Evolutionary conservation across 2,113 vertebrate species (phyloP), one percentile per base, ranked within the genome.

Genomic region (Meles meles): DNA sequence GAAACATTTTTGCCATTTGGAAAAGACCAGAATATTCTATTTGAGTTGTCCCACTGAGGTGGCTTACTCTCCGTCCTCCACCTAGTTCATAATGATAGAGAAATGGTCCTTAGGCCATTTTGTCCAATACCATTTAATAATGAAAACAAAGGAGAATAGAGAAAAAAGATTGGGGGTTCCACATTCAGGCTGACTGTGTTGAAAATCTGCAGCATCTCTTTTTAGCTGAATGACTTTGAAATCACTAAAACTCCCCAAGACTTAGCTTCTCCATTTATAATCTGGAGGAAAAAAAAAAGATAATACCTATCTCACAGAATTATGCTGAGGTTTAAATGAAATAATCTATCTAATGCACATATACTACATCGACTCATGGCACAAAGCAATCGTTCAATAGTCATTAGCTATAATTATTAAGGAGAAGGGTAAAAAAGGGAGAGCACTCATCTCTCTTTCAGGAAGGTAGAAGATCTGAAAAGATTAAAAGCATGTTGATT

Each of bases 321-420:
- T 57, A 82, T 44, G 23, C 47, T 79, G 81, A 97, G 11, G 20
- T 77, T 61, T 96, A 83, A 89, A 55, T 79, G n/a, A 72, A 93
- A 93, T 77, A 39, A 69, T 74, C 29, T 77, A 39, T 52, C 47
- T 67, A 71, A 90, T 52, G 13, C 34, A 85, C 31, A 25, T 29
- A 29, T 15, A 88, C 29, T 47, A 74, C 34, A 87, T 21, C 63
- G 20, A 83, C 47, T 87, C 31, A 18, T 61, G 34, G 13, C 37
- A 94, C 79, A 88, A 96, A 97, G 57, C 85, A 85, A 90, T 74
- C 63, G 23, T 21, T 61, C 34, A 74, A 27, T 37, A 31, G 20
- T 47, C 12, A 29, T 69, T 94, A 93, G 88, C 21, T 88, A 15
- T 88, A 90, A 87, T 93, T 74, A 77, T 61, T 74, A 88, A 93